Evolutionary conservation across 1,140 invertebrate species (phyloP).

Genomic region (Protaetia brevitarsis): DNA sequence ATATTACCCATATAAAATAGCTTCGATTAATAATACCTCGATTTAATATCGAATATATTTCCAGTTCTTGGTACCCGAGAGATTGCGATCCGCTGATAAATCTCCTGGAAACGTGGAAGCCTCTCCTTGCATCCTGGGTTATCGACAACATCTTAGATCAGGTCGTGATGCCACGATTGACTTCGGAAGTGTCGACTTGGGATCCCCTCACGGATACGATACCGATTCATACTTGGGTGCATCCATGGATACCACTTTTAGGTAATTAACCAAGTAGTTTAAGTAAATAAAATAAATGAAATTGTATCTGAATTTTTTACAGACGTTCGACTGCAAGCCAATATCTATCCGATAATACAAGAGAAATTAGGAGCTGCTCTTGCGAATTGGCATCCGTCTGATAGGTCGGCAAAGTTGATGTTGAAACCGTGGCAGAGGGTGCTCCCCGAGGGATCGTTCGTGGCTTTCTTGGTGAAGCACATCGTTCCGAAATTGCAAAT

Average conservation of each 20-base stretch:
- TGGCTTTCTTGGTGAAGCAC: conserved; percentile 82
- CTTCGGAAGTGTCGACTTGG: conserved; percentile 83
- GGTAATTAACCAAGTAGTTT: conserved; percentile 49
- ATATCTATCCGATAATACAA: conserved; percentile 88
- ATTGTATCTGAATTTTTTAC: conserved; percentile 27
- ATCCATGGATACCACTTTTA: conserved; percentile 88
- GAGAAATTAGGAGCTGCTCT: conserved; percentile 87
- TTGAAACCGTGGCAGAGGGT: conserved; percentile 89
- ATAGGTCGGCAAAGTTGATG: conserved; percentile 88
- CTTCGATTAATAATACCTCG: background rate
- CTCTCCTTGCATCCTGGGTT: conserved; percentile 79
- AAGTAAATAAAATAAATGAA: background rate
- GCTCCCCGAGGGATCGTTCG: conserved; percentile 76
- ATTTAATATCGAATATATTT: conserved; percentile 24
- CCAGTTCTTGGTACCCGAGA: conserved; percentile 68
- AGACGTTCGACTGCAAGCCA: conserved; percentile 64
- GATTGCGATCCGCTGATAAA: conserved; percentile 71
- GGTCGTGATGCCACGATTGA: conserved; percentile 74
- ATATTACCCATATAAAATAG: background rate
- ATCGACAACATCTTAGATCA: conserved; percentile 79
- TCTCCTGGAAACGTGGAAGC: conserved; percentile 78
- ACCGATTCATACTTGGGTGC: conserved; percentile 94
- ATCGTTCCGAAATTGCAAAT: conserved; percentile 87
- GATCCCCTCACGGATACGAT: conserved; percentile 91
- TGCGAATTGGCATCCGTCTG: conserved; percentile 87